A percentile compares a stretch with the other conserved stretches of the same genome.
phyloP scores from a whole-genome alignment of 2,113 vertebrate species.

The Tautogolabrus adspersus region DNA sequence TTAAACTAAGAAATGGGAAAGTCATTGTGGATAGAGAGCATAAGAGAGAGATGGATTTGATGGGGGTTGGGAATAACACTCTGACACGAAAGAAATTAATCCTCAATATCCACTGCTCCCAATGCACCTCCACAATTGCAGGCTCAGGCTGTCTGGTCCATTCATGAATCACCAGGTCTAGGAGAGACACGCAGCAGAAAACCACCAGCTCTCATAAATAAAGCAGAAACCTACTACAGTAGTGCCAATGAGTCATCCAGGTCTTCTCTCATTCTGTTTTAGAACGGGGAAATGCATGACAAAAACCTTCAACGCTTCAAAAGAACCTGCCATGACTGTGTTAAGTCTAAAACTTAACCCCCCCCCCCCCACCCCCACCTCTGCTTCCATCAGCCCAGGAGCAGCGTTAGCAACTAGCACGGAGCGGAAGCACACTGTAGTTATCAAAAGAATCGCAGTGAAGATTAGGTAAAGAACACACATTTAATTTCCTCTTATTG shows the following conservation, averaged over 20 bases:
- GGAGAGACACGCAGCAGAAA: slow-evolving; percentile 75
- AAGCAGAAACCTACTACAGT: slow-evolving; percentile 77
- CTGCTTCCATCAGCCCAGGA: slow-evolving; percentile 27
- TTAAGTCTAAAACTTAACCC: slow-evolving; percentile 51
- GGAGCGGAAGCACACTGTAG: slow-evolving; percentile 18
- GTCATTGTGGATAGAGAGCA: slow-evolving; percentile 64
- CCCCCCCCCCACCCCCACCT: background rate
- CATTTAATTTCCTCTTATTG: slow-evolving; percentile 69
- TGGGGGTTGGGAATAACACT: slow-evolving; percentile 76
- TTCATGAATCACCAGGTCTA: slow-evolving; percentile 84
- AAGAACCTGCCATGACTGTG: slow-evolving; percentile 51
- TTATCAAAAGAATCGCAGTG: slow-evolving; percentile 36
- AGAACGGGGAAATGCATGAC: slow-evolving; percentile 65
- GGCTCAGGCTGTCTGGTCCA: slow-evolving; percentile 78
- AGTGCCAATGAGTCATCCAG: slow-evolving; percentile 79
- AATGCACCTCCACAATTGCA: slow-evolving; percentile 80
- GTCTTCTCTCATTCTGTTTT: slow-evolving; percentile 73
- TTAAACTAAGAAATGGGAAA: slow-evolving; percentile 79
- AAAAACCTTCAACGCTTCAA: slow-evolving; percentile 55
- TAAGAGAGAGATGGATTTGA: slow-evolving; percentile 76
- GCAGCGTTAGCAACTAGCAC: slow-evolving; percentile 20
- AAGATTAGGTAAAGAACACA: slow-evolving; percentile 61
- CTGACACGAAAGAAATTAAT: slow-evolving; percentile 79
- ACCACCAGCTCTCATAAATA: slow-evolving; percentile 84
- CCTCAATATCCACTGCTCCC: slow-evolving; percentile 80